Evolutionary conservation across 2,888 invertebrate genomes (phyloP), one percentile per base, ranked within the genome.

Genomic region (Drosophila demipolita): DNA sequence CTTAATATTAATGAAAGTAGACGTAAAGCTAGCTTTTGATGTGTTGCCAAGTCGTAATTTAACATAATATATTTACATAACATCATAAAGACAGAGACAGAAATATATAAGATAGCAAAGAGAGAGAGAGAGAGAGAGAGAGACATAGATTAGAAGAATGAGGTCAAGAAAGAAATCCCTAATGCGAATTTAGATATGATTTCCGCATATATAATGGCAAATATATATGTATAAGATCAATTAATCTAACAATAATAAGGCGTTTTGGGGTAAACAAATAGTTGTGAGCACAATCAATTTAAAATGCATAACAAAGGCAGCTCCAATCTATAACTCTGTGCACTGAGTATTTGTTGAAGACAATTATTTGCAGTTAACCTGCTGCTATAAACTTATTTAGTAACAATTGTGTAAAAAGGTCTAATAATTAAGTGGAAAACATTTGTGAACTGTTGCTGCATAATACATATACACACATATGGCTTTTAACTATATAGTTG

Each of bases 281-380:
- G 20, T 32, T 52, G 33, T 53, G 38, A 54, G 64, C 35, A 50
- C 26, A 58, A 35, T 52, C 20, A 58, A 50, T 66, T 53, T 49
- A 60, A 49, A 49, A 36, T 38, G 45, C 48, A 42, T 59, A 66
- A 81, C 63, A 69, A 65, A 67, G 52, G 32, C 50, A 64, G 40
- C 12, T 59, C 58, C 1, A 74, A 66, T 75, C 45, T 61, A 67
- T 64, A 48, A n/a, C 59, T 66, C 67, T 77, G 64, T 73, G 75
- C 65, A 52, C 11, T 59, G 11, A 52, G 32, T 35, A 69, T 59
- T 62, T 48, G 29, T 62, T 48, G 29, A 52, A 26, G 52, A 69
- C 42, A 82, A 81, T 67, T 74, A 78, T 49, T 49, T 40, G 58
- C 69, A 79, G 66, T 40, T 40, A 48, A 26, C 15, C 35, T 26